phyloP scores from a whole-genome alignment of 2,113 vertebrate genomes.

The Ailurus styani region DNA sequence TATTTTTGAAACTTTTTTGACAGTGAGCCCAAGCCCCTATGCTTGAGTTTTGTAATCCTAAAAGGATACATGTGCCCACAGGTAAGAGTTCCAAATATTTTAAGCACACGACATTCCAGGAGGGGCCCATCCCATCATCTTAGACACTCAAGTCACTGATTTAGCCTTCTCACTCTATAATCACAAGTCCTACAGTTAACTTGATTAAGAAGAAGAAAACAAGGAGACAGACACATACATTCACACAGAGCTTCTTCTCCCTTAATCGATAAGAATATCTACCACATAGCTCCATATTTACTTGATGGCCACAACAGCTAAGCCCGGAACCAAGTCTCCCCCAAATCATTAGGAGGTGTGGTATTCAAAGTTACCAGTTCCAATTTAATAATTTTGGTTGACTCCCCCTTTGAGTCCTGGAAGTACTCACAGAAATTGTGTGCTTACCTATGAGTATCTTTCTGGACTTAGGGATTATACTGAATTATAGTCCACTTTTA shows the following conservation, averaged over 20 bases:
- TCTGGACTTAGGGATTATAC: neutral
- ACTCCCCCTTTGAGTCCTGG: neutral
- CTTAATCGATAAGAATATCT: neutral
- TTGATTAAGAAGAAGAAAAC: neutral
- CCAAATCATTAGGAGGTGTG: neutral
- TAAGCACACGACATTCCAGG: neutral
- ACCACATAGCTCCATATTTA: neutral
- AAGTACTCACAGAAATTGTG: constrained; percentile 24
- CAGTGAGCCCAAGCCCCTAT: neutral
- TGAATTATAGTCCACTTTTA: constrained; percentile 43
- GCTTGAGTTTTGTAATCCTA: constrained; percentile 23
- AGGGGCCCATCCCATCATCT: neutral
- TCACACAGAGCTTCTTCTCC: neutral
- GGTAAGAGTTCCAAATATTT: constrained; percentile 15
- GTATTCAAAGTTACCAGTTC: constrained; percentile 15
- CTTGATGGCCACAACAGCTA: constrained; percentile 18
- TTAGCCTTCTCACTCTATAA: constrained; percentile 3
- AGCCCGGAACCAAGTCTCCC: constrained; percentile 37
- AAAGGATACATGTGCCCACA: neutral
- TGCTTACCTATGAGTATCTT: neutral
- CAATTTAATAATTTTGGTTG: constrained; percentile 27
- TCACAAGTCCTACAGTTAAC: neutral
- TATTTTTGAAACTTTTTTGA: constrained; percentile 34
- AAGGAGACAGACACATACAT: neutral
- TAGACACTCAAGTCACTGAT: neutral